Conservation (phyloP, 2,888 invertebrate genomes). For the Oscheius myriophilus region DNA sequence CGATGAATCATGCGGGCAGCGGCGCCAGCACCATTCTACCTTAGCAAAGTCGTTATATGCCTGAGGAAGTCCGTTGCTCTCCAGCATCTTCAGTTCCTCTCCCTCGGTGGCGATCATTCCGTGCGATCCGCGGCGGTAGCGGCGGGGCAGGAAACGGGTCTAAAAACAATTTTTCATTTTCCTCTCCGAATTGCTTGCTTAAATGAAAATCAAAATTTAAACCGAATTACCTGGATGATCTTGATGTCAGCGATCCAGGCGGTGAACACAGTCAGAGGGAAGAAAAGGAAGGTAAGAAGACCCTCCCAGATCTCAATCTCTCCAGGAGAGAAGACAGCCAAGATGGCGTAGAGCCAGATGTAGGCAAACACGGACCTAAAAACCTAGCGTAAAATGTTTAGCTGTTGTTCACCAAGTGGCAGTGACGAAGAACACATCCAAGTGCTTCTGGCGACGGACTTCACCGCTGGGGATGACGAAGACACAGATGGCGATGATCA, state of each 20-base stretch:
- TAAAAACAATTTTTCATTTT: constrained; percentile 29
- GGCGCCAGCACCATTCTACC: constrained; percentile 31
- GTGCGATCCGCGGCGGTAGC: constrained; percentile 69
- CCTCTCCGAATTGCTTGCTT: too few species aligned
- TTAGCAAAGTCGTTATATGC: constrained; percentile 34
- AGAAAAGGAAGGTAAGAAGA: constrained; percentile 90
- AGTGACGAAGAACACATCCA: constrained; percentile 93
- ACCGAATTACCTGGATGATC: constrained; percentile 69
- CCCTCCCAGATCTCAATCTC: constrained; percentile 88
- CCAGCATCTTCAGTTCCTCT: constrained; percentile 70
- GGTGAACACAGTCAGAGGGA: constrained; percentile 92
- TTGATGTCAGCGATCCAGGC: constrained; percentile 93
- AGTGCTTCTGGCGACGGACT: constrained; percentile 69
- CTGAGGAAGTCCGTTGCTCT: constrained; percentile 53
- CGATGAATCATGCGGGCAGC: not conserved
- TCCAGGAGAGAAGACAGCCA: constrained; percentile 81
- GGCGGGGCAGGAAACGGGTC: constrained; percentile 71
- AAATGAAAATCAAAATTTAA: not conserved
- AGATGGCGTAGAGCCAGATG: constrained; percentile 95
- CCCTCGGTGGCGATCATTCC: constrained; percentile 68
- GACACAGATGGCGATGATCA: constrained; percentile 94
- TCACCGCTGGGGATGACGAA: constrained; percentile 70
- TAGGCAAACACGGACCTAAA: constrained; percentile 85
- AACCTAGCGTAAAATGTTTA: not conserved
- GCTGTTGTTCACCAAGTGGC: constrained; percentile 84